phyloP scores from a whole-genome alignment of 2,797 vertebrate genomes.

The Siniperca undulata region DNA sequence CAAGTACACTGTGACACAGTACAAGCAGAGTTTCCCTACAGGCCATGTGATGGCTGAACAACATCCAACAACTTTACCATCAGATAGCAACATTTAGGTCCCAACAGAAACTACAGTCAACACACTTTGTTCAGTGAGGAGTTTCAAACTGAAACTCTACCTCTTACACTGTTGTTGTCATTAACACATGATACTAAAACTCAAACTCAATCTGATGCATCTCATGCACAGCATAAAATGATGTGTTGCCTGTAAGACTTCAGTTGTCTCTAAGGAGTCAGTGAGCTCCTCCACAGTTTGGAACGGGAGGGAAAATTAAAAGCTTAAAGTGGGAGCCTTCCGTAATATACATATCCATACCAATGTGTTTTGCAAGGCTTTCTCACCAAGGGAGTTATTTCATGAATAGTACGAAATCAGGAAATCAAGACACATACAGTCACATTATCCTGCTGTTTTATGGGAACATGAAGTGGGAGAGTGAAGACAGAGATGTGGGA shows the following conservation, averaged over 20 bases:
- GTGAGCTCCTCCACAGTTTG: constrained; percentile 12
- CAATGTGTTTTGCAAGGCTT: constrained; percentile 27
- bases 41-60: constrained; percentile 16
- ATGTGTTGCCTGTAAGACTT: constrained; percentile 11
- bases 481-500: background rate
- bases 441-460: constrained; percentile 22
- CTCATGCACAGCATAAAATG: constrained; percentile 2
- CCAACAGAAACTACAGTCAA: constrained; percentile 21
- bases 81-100: constrained; percentile 30
- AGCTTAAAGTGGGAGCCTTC: constrained; percentile 19
- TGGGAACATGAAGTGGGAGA: background rate
- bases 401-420: constrained; percentile 23
- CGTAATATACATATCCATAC: constrained; percentile 34
- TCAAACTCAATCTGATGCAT: constrained; percentile 16
- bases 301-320: constrained; percentile 33
- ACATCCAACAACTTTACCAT: constrained; percentile 30
- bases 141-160: constrained; percentile 26
- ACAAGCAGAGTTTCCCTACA: constrained; percentile 12
- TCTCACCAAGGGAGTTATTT: constrained; percentile 23
- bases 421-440: constrained; percentile 55
- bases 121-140: constrained; percentile 9
- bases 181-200: constrained; percentile 1
- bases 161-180: background rate
- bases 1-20: constrained; percentile 27
- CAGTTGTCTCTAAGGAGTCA: constrained; percentile 24